phyloP scores from a whole-genome alignment of 2,888 invertebrate species.

The Thymelicus acteon region DNA sequence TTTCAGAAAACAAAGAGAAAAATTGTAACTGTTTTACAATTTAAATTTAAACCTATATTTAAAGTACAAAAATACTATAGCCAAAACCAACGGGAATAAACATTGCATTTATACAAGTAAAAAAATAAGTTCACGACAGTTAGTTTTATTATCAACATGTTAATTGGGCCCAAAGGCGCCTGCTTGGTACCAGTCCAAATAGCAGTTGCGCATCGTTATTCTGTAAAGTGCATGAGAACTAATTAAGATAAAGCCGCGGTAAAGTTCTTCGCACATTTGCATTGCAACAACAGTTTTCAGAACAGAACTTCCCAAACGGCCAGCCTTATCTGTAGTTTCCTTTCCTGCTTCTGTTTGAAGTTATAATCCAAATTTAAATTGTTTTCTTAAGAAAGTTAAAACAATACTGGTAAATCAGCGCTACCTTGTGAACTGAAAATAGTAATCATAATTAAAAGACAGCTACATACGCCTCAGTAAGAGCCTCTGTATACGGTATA shows the following conservation, averaged over 20 bases:
- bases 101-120: slow-evolving; percentile 35
- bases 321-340: slow-evolving; percentile 26
- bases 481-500: too few relatives aligned
- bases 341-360: slow-evolving; percentile 11
- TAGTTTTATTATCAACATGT: slow-evolving; percentile 73
- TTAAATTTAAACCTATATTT: slow-evolving; percentile 17
- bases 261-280: slow-evolving; percentile 38
- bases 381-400: slow-evolving; percentile 11
- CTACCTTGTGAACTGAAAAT: not conserved
- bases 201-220: slow-evolving; percentile 49
- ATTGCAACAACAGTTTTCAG: slow-evolving; percentile 36
- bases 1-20: not conserved
- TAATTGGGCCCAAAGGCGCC: slow-evolving; percentile 70
- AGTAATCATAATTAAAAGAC: too few relatives aligned
- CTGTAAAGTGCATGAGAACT: slow-evolving; percentile 42
- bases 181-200: slow-evolving; percentile 74
- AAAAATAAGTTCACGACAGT: slow-evolving; percentile 48
- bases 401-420: not conserved
- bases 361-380: slow-evolving; percentile 19
- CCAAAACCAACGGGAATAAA: slow-evolving; percentile 43
- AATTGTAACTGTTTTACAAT: slow-evolving; percentile 11
- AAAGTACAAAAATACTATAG: slow-evolving; percentile 10
- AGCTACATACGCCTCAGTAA: too few relatives aligned
- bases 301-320: slow-evolving; percentile 29
- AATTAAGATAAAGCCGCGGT: slow-evolving; percentile 34